Evolutionary conservation across 2,797 vertebrate species (phyloP).

Genomic region (Chiroxiphia lanceolata): DNA sequence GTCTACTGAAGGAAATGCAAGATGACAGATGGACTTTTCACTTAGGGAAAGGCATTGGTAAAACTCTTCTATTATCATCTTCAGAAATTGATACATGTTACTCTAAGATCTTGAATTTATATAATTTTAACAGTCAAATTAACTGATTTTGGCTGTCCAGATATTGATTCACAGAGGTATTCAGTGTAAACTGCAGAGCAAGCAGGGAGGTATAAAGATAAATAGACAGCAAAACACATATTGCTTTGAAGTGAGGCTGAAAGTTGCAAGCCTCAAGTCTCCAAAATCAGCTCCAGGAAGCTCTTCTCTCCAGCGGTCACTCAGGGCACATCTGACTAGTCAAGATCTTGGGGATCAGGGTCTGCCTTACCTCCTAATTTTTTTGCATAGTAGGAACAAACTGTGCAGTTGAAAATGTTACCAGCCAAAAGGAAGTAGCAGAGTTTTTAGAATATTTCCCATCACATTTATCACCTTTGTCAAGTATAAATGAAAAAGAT

Average conservation of each 20-base stretch:
- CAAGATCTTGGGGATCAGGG: neutral
- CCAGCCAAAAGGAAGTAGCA: neutral
- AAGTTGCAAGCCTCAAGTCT: neutral
- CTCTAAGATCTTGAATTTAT: neutral
- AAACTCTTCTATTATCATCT: neutral
- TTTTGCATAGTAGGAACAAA: neutral
- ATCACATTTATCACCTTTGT: neutral
- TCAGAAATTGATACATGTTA: neutral
- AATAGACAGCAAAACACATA: neutral
- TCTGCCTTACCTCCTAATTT: neutral
- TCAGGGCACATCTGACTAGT: neutral
- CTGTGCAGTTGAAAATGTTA: neutral
- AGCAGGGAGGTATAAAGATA: neutral
- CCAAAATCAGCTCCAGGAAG: neutral
- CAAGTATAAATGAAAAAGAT: neutral
- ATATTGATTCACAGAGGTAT: neutral
- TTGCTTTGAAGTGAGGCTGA: neutral
- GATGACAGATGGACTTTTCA: neutral
- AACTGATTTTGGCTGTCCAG: neutral
- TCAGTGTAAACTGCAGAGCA: neutral
- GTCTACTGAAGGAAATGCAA: neutral
- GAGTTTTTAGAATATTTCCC: neutral
- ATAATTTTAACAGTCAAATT: neutral
- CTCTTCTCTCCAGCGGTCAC: neutral
- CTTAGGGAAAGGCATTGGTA: neutral